Base-by-base conservation (phyloP, 2,888 invertebrate species). In the Steromphala cineraria region DNA sequence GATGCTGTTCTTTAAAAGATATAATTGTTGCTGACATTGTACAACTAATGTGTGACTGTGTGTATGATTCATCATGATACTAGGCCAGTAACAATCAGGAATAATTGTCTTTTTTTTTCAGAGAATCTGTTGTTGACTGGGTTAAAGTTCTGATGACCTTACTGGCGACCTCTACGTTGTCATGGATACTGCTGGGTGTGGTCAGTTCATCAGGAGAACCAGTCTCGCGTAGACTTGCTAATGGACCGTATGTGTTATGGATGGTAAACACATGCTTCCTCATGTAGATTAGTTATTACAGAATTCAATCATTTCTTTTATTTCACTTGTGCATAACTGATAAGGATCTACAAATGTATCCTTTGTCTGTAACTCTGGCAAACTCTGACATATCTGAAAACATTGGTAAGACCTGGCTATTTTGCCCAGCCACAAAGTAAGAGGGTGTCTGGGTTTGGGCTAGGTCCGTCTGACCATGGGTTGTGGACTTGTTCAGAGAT, bases 221-320 rank as follows among this genome's bases (percentile, higher is more conserved):
- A 62, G 91, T 94, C 4, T 98, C 98, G 0, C 95, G 99, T 89
- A 95, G 97, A 78, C 94, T 98, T 85, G 97, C 96, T 0, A 99
- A 98, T 94, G 93, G 96, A 15, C 95, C 96, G 0, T 99, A 97
- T 91, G 95, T 96, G 80, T 91, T 96, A 21, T 98, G 97, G 96
- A 95, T 97, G 87, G 94, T 96, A 81, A 95, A 96, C 75, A 31
- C 10, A 7, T 13, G 19, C n/a, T 40, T 55, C 13, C 46, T 46
- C 13, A 46, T 1, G 5, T 46, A 10, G 10, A 46, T 10, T 10
- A 46, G 7, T 10, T 13, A 46, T 4, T 8, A 46, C 7, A 8
- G 46, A 10, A 46, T 10, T 13, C 1, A 46, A 8, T 1, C 46
- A 46, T 4, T 46, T 8, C 2, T 36, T 36, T 2, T 36, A n/a